Evolutionary conservation across 2,888 invertebrate species (phyloP).

Genomic region (Rhaphigaster nebulosa): DNA sequence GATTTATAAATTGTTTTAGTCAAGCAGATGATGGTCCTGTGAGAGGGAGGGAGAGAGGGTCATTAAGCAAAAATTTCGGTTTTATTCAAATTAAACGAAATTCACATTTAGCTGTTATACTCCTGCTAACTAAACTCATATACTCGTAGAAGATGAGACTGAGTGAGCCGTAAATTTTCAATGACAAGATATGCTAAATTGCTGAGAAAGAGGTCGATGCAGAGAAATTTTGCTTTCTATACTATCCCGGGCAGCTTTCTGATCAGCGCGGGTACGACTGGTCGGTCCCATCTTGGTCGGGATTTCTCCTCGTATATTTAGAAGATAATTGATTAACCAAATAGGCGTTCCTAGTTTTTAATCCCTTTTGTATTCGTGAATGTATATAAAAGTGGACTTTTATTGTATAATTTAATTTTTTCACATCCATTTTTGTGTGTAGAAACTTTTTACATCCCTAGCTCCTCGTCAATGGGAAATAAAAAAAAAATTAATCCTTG

Average conservation of each 20-base stretch:
- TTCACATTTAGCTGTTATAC: background rate
- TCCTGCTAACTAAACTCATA: background rate
- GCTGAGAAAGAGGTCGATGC: slow-evolving; percentile 10
- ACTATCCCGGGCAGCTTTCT: slow-evolving; percentile 33
- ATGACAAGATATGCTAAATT: background rate
- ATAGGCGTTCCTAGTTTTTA: background rate
- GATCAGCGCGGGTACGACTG: background rate
- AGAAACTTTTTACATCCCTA: background rate
- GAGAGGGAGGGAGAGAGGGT: too few species aligned
- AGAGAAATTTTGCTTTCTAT: slow-evolving; percentile 49
- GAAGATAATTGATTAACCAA: background rate
- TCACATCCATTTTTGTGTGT: background rate
- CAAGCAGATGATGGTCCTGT: too few species aligned
- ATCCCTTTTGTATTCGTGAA: background rate
- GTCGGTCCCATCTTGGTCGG: background rate
- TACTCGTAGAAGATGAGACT: background rate
- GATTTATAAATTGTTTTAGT: too few species aligned
- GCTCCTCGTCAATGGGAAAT: background rate
- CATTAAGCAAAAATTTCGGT: too few species aligned
- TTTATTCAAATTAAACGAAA: too few species aligned
- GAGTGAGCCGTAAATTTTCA: background rate
- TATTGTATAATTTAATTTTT: background rate
- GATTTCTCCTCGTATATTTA: slow-evolving; percentile 27
- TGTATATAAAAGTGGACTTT: background rate
- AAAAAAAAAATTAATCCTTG: background rate